These are phyloP conservation scores for Autographa pulchrina DNA, from an alignment of 2,888 invertebrate species.

Conservation along the genomic window DNA sequence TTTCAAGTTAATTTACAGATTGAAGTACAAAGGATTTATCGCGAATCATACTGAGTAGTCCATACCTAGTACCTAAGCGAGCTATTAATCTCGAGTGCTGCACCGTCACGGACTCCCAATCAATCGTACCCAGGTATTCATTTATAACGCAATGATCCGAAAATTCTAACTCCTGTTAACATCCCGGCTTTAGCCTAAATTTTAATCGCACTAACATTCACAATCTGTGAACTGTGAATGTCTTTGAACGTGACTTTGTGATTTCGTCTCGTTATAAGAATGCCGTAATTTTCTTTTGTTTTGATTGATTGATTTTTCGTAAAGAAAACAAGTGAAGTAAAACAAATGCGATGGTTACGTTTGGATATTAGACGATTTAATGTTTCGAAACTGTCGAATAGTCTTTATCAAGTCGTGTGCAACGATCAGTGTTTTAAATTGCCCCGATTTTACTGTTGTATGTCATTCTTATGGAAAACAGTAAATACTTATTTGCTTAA, in stretches of 20 bases:
- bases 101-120: constrained; percentile 80
- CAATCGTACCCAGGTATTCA: constrained; percentile 75
- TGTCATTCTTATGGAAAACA: too few species aligned
- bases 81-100: constrained; percentile 77
- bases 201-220: background rate
- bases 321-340: background rate
- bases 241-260: background rate
- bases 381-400: too few species aligned
- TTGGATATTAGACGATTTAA: background rate
- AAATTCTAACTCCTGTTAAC: constrained; percentile 54
- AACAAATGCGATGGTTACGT: background rate
- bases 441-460: too few species aligned
- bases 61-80: constrained; percentile 18
- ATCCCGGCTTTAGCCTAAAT: background rate
- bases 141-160: constrained; percentile 72
- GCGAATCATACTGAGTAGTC: constrained; percentile 44
- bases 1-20: constrained; percentile 27
- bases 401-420: too few species aligned
- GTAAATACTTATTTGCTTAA: too few species aligned
- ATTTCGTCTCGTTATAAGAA: background rate
- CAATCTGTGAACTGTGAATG: too few species aligned
- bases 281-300: background rate
- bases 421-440: too few species aligned
- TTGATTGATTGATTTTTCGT: background rate
- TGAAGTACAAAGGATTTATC: constrained; percentile 24